Evolutionary conservation across 1,140 invertebrate species (phyloP).

Genomic region (Drosophila carrolli): DNA sequence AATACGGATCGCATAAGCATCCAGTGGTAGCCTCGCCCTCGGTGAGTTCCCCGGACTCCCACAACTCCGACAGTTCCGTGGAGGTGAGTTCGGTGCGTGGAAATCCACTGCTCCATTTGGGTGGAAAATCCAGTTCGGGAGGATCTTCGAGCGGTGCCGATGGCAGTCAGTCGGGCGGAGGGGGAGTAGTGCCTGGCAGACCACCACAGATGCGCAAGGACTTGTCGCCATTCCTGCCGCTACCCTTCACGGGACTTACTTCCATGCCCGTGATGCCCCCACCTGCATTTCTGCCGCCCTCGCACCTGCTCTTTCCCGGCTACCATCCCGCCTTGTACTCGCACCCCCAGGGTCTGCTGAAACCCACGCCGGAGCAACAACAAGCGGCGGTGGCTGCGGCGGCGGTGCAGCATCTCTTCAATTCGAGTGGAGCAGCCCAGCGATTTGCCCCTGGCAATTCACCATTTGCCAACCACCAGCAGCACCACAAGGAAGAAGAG

Average conservation of each 20-base stretch:
- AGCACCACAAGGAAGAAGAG: conserved; percentile 34
- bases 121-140: conserved; percentile 28
- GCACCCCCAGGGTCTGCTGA: conserved; percentile 86
- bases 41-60: conserved; percentile 90
- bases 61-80: conserved; percentile 90
- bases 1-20: conserved; percentile 81
- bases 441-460: conserved; percentile 55
- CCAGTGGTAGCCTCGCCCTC: conserved; percentile 87
- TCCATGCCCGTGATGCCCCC: conserved; percentile 88
- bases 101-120: conserved; percentile 61
- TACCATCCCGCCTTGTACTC: conserved; percentile 88
- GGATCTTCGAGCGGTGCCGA: conserved; percentile 63
- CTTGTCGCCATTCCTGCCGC: conserved; percentile 85
- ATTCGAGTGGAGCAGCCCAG: conserved; percentile 64
- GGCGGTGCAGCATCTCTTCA: conserved; percentile 77
- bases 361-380: conserved; percentile 84
- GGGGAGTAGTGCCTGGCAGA: conserved; percentile 79
- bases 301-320: conserved; percentile 88
- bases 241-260: conserved; percentile 86
- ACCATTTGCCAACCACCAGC: conserved; percentile 45
- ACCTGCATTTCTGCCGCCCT: conserved; percentile 88
- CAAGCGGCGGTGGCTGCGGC: conserved; percentile 75
- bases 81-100: conserved; percentile 86
- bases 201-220: conserved; percentile 86
- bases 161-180: conserved; percentile 57